A percentile compares a stretch with the other conserved stretches of the same genome.
phyloP scores from a whole-genome alignment of 2,113 vertebrate genomes.

The Callionymus lyra region DNA sequence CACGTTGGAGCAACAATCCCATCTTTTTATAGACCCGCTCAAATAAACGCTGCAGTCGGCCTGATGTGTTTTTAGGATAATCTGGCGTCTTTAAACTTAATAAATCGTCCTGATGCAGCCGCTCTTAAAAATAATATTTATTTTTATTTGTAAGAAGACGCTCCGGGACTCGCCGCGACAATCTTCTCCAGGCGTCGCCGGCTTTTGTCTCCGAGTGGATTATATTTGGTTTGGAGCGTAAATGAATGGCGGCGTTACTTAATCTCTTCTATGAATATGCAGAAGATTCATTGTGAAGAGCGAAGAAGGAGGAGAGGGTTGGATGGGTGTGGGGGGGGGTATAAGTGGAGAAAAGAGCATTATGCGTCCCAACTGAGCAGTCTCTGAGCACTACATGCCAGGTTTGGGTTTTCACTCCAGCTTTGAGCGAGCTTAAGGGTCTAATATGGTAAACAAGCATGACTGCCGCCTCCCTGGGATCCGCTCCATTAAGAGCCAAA shows the following conservation, averaged over 20 bases:
- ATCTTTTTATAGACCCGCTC: too few species aligned
- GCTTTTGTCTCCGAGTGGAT: slow-evolving; percentile 60
- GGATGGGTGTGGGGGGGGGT: slow-evolving; percentile 10
- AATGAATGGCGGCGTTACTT: slow-evolving; percentile 50
- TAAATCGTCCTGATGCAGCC: slow-evolving; percentile 47
- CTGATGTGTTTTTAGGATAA: too few species aligned
- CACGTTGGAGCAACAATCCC: too few species aligned
- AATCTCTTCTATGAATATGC: slow-evolving; percentile 56
- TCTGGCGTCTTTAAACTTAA: slow-evolving; percentile 21
- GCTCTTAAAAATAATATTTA: slow-evolving; percentile 31
- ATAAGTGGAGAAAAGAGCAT: slow-evolving; percentile 36
- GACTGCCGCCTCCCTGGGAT: slow-evolving; percentile 23
- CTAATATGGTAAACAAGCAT: slow-evolving; percentile 36
- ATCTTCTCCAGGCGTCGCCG: slow-evolving; percentile 23
- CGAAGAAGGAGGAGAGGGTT: slow-evolving; percentile 22
- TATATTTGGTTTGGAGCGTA: slow-evolving; percentile 50
- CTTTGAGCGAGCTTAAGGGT: slow-evolving; percentile 36
- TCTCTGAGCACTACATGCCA: slow-evolving; percentile 27
- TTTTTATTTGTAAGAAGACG: slow-evolving; percentile 58
- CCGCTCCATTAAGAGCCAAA: slow-evolving; percentile 31
- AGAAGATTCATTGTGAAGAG: slow-evolving; percentile 52
- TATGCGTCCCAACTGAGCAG: slow-evolving; percentile 26
- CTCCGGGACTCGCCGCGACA: slow-evolving; percentile 29
- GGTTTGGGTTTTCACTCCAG: slow-evolving; percentile 39
- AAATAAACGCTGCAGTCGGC: too few species aligned